phyloP scores from a whole-genome alignment of 2,888 invertebrate genomes.

The Tiliacea aurago region DNA sequence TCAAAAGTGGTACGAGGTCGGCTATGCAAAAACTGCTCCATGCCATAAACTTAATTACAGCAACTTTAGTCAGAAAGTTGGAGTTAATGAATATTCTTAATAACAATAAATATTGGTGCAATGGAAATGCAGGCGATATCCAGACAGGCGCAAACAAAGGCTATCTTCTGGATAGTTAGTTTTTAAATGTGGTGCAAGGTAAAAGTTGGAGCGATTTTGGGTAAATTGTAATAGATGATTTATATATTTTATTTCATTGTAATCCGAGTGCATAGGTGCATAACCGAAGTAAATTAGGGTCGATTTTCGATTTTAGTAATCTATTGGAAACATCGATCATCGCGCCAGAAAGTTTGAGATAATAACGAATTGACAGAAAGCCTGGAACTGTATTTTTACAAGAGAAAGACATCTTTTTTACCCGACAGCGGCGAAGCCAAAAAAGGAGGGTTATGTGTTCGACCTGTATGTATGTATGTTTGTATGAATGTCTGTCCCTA shows the following conservation, averaged over 20 bases:
- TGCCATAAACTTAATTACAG: background rate
- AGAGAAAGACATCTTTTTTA: too few species aligned
- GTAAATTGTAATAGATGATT: background rate
- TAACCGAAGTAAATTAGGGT: too few species aligned
- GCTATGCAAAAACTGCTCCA: too few species aligned
- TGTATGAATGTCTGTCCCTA: too few species aligned
- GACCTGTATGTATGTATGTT: too few species aligned
- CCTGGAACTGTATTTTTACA: background rate
- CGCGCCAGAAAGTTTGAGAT: background rate
- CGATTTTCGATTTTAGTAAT: background rate
- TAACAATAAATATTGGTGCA: constrained; percentile 31
- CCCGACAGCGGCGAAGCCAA: too few species aligned
- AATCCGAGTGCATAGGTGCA: too few species aligned
- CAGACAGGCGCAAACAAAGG: constrained; percentile 27
- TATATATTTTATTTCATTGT: too few species aligned
- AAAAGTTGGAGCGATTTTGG: background rate
- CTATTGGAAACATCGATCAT: background rate
- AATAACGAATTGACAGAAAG: too few species aligned
- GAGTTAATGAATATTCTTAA: constrained; percentile 32
- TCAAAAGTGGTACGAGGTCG: too few species aligned
- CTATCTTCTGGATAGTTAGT: constrained; percentile 24
- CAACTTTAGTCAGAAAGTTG: background rate
- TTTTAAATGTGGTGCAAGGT: constrained; percentile 21
- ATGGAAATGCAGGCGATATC: constrained; percentile 23
- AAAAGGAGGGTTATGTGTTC: too few species aligned